phyloP scores from a whole-genome alignment of 2,113 vertebrate genomes.

The Menidia beryllina region DNA sequence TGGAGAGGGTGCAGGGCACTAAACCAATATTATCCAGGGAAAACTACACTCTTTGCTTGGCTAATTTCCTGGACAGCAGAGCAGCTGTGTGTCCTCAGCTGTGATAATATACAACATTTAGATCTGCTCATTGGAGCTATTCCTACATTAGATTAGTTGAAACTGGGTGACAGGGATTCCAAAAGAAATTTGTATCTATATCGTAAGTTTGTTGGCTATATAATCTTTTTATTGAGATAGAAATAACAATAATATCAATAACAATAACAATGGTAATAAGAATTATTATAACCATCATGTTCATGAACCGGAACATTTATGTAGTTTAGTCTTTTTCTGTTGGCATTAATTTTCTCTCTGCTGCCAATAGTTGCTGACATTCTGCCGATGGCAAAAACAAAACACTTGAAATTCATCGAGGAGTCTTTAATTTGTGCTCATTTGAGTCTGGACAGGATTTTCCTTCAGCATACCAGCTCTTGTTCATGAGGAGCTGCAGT shows the following conservation, averaged over 20 bases:
- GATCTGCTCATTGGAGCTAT: constrained; percentile 4
- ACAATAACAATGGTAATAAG: too few species aligned
- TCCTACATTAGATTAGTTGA: neutral
- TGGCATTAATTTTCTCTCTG: constrained; percentile 7
- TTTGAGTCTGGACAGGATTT: constrained; percentile 1
- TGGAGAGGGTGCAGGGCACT: constrained; percentile 43
- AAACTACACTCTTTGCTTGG: constrained; percentile 46
- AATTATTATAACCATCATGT: constrained; percentile 7
- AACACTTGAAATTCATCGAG: neutral
- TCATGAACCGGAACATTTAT: constrained; percentile 15
- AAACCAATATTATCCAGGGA: constrained; percentile 66
- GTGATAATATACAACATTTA: constrained; percentile 53
- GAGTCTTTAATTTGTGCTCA: constrained; percentile 7
- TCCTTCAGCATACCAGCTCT: constrained; percentile 3
- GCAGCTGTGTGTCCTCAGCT: constrained; percentile 59
- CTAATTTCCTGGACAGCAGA: constrained; percentile 67
- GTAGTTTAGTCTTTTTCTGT: constrained; percentile 19
- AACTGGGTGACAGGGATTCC: neutral
- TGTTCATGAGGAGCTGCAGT: constrained; percentile 9
- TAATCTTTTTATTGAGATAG: neutral
- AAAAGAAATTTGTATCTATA: neutral
- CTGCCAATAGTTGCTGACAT: neutral
- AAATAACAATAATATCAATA: neutral
- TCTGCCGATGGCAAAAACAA: constrained; percentile 9
- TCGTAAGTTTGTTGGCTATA: neutral